Evolutionary conservation across 2,797 vertebrate species (phyloP), one percentile per base, ranked within the genome.

Genomic region (Melanotaenia maccullochi): DNA sequence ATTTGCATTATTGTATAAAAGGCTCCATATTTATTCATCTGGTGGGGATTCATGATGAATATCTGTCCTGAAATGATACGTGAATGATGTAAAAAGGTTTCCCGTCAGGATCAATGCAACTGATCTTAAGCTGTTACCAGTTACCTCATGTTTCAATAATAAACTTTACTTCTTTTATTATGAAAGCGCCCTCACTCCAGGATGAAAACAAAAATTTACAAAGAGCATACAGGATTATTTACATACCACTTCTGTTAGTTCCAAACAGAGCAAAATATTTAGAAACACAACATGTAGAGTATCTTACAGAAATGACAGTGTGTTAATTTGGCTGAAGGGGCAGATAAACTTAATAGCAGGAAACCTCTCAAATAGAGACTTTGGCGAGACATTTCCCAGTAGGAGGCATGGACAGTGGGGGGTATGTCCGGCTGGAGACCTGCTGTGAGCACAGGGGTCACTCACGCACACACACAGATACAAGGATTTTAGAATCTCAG

Each of bases 401-500:
- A 68, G 86, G 87, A 83, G 82, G 73, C 44, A 66, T 1, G 60
- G 76, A 74, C 85, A 79, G 38, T 71, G 60, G 84, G 82, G 78
- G 86, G 78, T 78, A 65, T 76, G 84, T 87, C 84, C 52, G 25
- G 74, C 55, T 71, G 74, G 38, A 81, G 85, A 77, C 77, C 76
- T 78, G 82, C 76, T 80, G 78, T 54, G 51, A 54, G 51, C 24
- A 44, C 42, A 44, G 18, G 42, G 42, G 42, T 44, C 42, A 38
- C 75, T 61, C 28, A 35, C 65, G 69, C 35, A 68, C 47, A 78
- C 61, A 79, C 42, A 71, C 1, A 65, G 44, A 89, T 25, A 76
- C 69, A 75, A 59, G 30, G 59, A 79, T 78, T 83, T 86, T 54
- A 47, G 93, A 93, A 93, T 93, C 87, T 86, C 78, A 85, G 71